These are phyloP conservation scores for Drosophila histrio DNA, from an alignment of 2,888 invertebrate species.

Conservation along the genomic window DNA sequence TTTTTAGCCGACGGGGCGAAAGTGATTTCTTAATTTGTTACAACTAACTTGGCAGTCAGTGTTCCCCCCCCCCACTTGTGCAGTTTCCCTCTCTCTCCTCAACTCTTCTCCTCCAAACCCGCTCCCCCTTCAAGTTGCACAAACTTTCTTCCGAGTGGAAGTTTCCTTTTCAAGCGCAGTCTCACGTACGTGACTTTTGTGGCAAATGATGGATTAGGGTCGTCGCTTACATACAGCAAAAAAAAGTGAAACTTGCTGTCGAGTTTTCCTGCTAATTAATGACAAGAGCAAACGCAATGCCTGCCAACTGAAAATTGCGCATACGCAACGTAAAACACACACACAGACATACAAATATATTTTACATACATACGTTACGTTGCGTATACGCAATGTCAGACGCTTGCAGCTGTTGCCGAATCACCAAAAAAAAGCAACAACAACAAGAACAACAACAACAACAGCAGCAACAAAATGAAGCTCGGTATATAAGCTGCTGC, in stretches of 20 bases:
- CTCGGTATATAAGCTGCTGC: constrained; percentile 38
- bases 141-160: constrained; percentile 64
- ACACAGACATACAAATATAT: background rate
- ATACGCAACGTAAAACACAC: constrained; percentile 36
- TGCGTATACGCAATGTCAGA: constrained; percentile 50
- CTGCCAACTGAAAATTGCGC: constrained; percentile 27
- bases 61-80: background rate
- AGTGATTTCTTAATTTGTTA: constrained; percentile 81
- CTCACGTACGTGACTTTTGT: constrained; percentile 73
- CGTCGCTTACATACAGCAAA: constrained; percentile 7
- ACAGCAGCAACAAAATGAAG: background rate
- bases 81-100: background rate
- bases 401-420: constrained; percentile 51
- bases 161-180: constrained; percentile 61
- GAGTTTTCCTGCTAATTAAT: constrained; percentile 59
- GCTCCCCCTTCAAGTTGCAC: constrained; percentile 25
- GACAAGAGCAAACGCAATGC: constrained; percentile 32
- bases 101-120: background rate
- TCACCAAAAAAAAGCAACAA: constrained; percentile 3
- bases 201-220: constrained; percentile 75
- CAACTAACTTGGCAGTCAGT: constrained; percentile 57
- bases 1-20: constrained; percentile 60
- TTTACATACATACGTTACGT: too few relatives aligned
- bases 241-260: constrained; percentile 73
- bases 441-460: background rate